Conservation (phyloP, 1,140 invertebrate species). For the Pinna nobilis region DNA sequence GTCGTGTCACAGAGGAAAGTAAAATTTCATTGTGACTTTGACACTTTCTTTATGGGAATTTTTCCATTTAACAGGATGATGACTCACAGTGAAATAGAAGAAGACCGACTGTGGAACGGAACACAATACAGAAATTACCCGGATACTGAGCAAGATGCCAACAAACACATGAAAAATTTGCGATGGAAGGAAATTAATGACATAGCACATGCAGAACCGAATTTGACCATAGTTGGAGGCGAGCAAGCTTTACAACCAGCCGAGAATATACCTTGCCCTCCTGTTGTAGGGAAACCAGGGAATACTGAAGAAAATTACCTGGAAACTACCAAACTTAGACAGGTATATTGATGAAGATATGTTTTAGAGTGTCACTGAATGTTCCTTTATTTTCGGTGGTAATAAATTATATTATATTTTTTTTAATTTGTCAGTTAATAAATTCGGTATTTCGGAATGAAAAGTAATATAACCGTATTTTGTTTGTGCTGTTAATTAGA, state of each 20-base stretch:
- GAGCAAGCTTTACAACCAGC: slow-evolving; percentile 16
- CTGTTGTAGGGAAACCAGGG: slow-evolving; percentile 41
- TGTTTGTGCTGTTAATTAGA: too few species aligned
- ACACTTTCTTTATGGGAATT: not conserved
- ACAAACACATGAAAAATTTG: slow-evolving; percentile 37
- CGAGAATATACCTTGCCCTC: slow-evolving; percentile 46
- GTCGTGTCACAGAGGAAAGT: too few species aligned
- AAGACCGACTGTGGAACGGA: slow-evolving; percentile 64
- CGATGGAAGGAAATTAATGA: slow-evolving; percentile 60
- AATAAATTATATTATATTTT: too few species aligned
- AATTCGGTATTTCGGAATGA: too few species aligned
- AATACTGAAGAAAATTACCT: slow-evolving; percentile 52
- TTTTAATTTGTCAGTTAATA: too few species aligned
- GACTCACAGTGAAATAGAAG: slow-evolving; percentile 65
- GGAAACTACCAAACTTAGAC: slow-evolving; percentile 36
- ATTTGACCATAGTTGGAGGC: slow-evolving; percentile 43
- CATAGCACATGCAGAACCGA: slow-evolving; percentile 44
- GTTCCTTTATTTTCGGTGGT: too few species aligned
- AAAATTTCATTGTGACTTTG: too few species aligned
- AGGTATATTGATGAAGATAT: slow-evolving; percentile 1
- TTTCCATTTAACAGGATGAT: slow-evolving; percentile 54
- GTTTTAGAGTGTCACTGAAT: too few species aligned
- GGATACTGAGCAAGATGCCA: slow-evolving; percentile 32
- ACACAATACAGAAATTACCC: slow-evolving; percentile 65
- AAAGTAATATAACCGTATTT: too few species aligned